These are phyloP conservation scores for Notospermus geniculatus DNA, from an alignment of 1,140 invertebrate genomes.

Conservation along the genomic window DNA sequence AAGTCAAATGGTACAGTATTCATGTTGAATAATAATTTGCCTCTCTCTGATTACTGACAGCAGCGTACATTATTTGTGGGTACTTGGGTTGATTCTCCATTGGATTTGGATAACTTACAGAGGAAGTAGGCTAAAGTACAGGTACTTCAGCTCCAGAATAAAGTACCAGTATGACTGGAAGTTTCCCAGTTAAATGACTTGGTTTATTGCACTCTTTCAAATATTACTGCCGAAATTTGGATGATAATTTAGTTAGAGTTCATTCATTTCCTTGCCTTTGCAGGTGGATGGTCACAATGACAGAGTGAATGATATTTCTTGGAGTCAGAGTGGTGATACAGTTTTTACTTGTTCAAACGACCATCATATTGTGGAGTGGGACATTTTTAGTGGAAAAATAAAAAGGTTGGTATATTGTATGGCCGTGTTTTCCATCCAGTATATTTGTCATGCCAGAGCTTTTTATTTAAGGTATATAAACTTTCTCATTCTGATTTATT, in stretches of 20 bases:
- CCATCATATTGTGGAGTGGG: slow-evolving; percentile 58
- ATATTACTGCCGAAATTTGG: too few relatives aligned
- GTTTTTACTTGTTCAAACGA: slow-evolving; percentile 61
- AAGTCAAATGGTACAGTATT: slow-evolving; percentile 47
- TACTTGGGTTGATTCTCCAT: neutral
- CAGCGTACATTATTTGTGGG: too few relatives aligned
- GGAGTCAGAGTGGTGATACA: slow-evolving; percentile 51
- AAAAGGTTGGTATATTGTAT: slow-evolving; percentile 49
- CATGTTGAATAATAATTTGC: slow-evolving; percentile 11
- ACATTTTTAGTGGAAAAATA: slow-evolving; percentile 50
- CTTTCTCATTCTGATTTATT: slow-evolving; percentile 6
- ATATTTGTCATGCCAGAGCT: neutral
- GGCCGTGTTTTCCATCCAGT: too few relatives aligned
- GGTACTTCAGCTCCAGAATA: neutral
- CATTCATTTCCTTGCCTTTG: slow-evolving; percentile 13
- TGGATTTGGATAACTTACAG: neutral
- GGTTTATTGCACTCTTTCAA: too few relatives aligned
- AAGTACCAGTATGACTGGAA: neutral
- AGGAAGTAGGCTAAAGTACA: neutral
- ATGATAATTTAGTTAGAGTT: too few relatives aligned
- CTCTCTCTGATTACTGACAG: too few relatives aligned
- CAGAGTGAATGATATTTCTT: slow-evolving; percentile 59
- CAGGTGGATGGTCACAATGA: slow-evolving; percentile 59
- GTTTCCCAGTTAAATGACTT: too few relatives aligned
- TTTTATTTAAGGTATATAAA: slow-evolving; percentile 4